phyloP scores from a whole-genome alignment of 2,113 vertebrate genomes.

The Campylomormyrus numenius region DNA sequence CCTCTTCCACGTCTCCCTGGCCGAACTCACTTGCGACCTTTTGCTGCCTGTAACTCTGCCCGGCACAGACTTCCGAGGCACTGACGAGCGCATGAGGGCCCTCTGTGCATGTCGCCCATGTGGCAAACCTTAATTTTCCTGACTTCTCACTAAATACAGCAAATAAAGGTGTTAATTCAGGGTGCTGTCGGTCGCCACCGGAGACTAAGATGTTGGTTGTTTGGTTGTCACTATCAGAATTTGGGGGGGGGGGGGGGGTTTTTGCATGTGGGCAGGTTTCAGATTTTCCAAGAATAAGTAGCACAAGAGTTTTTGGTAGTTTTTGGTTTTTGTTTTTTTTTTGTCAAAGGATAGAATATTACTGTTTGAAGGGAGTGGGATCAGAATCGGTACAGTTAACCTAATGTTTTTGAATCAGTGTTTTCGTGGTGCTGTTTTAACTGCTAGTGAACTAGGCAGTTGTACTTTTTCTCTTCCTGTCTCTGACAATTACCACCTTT shows the following conservation, averaged over 20 bases:
- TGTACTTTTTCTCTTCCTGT: constrained; percentile 2
- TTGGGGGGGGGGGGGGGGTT: neutral
- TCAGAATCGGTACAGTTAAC: neutral
- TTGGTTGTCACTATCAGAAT: neutral
- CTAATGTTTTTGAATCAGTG: neutral
- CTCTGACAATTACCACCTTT: constrained; percentile 57
- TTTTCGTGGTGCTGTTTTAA: neutral
- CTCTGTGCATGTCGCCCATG: constrained; percentile 33
- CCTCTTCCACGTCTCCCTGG: constrained; percentile 21
- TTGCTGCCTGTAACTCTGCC: constrained; percentile 16
- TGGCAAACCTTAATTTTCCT: constrained; percentile 22
- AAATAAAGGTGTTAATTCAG: constrained; percentile 51
- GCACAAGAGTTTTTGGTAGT: neutral
- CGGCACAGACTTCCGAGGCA: neutral
- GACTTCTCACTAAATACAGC: constrained; percentile 43
- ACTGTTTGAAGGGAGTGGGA: neutral
- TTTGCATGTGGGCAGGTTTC: neutral
- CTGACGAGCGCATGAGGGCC: constrained; percentile 27
- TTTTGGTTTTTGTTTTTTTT: neutral
- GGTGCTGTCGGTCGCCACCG: neutral
- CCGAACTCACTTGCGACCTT: constrained; percentile 23
- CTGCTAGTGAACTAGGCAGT: neutral
- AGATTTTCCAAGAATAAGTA: neutral
- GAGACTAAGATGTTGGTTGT: neutral
- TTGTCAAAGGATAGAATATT: neutral